phyloP scores from a whole-genome alignment of 1,140 invertebrate genomes.

The Catajapyx aquilonaris region DNA sequence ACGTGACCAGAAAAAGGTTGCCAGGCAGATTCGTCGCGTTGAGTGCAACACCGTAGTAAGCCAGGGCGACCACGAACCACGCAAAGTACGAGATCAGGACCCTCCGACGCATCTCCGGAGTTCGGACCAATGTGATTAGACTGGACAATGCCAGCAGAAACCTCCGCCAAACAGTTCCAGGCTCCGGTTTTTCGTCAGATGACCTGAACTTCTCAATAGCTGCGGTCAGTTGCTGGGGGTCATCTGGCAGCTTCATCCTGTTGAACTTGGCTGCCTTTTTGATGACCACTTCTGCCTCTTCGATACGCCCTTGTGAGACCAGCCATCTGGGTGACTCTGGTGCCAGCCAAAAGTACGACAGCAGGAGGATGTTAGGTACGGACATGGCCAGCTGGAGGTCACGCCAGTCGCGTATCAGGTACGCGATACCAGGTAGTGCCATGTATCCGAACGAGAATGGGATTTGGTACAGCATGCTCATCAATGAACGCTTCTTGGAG shows the following conservation, averaged over 20 bases:
- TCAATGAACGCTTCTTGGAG: slow-evolving; percentile 16
- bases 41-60: slow-evolving; percentile 25
- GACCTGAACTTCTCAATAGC: too few relatives aligned
- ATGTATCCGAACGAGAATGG: slow-evolving; percentile 20
- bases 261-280: slow-evolving; percentile 10
- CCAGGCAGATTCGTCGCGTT: too few relatives aligned
- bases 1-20: too few relatives aligned
- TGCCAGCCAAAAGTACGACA: slow-evolving; percentile 15
- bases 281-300: slow-evolving; percentile 17
- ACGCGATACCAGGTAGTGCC: slow-evolving; percentile 17
- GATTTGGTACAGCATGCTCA: slow-evolving; percentile 18
- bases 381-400: slow-evolving; percentile 20
- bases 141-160: not conserved
- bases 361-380: slow-evolving; percentile 9
- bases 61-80: slow-evolving; percentile 25
- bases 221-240: too few relatives aligned
- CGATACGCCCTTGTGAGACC: slow-evolving; percentile 17
- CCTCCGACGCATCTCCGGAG: slow-evolving; percentile 15
- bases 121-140: slow-evolving; percentile 9
- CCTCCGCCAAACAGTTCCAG: too few relatives aligned
- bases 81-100: slow-evolving; percentile 17
- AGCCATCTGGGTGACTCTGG: slow-evolving; percentile 27
- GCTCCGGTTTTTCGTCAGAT: too few relatives aligned
- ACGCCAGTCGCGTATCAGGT: slow-evolving; percentile 20
- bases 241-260: too few relatives aligned